These are phyloP conservation scores for Phaedon cochleariae DNA, from an alignment of 2,888 invertebrate species.

Conservation along the genomic window DNA sequence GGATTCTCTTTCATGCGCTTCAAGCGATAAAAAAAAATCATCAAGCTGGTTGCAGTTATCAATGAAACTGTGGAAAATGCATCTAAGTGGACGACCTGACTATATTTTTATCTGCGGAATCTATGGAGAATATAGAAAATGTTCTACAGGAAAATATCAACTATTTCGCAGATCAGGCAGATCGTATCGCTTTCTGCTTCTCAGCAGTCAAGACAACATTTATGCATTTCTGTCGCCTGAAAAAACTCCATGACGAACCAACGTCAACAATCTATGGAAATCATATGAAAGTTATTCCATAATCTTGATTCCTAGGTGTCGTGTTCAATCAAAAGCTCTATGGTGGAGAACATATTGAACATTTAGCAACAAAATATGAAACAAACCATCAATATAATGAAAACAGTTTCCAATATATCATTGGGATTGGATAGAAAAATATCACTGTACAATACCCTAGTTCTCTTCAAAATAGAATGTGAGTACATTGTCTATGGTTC, in stretches of 20 bases:
- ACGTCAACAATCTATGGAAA: not conserved
- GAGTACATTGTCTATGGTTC: no score
- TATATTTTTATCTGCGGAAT: conserved; percentile 1
- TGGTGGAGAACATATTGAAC: not conserved
- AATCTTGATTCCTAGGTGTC: not conserved
- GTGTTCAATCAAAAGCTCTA: not conserved
- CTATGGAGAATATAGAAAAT: not conserved
- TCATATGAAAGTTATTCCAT: not conserved
- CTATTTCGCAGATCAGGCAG: not conserved
- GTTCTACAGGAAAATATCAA: not conserved
- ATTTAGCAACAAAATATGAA: conserved; percentile 1
- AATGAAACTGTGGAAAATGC: conserved; percentile 9
- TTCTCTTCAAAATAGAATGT: not conserved
- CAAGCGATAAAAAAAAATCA: no score
- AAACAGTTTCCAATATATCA: not conserved
- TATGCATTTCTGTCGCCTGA: not conserved
- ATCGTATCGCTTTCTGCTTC: not conserved
- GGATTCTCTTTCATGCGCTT: no score
- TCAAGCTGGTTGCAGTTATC: conserved; percentile 11
- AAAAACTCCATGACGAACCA: not conserved
- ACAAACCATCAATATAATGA: not conserved
- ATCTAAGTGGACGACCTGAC: conserved; percentile 20
- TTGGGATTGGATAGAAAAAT: conserved; percentile 1
- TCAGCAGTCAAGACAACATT: not conserved
- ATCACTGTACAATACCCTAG: not conserved